Evolutionary conservation across 2,113 vertebrate species (phyloP).

Genomic region (Myanophis thanlyinensis): DNA sequence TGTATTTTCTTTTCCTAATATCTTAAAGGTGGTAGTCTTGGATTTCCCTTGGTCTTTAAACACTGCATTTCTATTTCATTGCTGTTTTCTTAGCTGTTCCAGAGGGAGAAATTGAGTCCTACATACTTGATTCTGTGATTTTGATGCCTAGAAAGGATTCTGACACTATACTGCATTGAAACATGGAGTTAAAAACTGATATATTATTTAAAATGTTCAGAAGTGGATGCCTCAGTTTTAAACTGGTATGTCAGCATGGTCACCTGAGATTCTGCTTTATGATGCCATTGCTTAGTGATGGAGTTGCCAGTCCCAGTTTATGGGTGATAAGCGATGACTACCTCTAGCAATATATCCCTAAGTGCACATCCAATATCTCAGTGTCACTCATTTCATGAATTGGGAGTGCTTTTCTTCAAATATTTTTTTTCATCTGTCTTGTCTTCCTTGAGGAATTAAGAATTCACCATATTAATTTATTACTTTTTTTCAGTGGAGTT

Average conservation of each 20-base stretch:
- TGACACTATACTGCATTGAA: not conserved
- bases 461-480: not conserved
- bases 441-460: not conserved
- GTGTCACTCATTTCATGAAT: not conserved
- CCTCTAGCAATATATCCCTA: not conserved
- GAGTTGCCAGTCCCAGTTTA: not conserved
- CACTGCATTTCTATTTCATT: not conserved
- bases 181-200: not conserved
- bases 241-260: not conserved
- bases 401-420: not conserved
- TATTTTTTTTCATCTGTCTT: not conserved
- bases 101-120: not conserved
- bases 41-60: not conserved
- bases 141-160: not conserved
- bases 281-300: not conserved
- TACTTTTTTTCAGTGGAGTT: not conserved
- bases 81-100: not conserved
- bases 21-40: not conserved
- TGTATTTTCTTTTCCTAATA: too few species aligned
- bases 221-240: not conserved
- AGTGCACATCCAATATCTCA: not conserved
- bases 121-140: not conserved
- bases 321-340: not conserved
- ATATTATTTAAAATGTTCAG: not conserved
- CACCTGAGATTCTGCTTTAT: not conserved